These are phyloP conservation scores for Cyanoliseus patagonus DNA, from an alignment of 2,113 vertebrate genomes.

Conservation along the genomic window DNA sequence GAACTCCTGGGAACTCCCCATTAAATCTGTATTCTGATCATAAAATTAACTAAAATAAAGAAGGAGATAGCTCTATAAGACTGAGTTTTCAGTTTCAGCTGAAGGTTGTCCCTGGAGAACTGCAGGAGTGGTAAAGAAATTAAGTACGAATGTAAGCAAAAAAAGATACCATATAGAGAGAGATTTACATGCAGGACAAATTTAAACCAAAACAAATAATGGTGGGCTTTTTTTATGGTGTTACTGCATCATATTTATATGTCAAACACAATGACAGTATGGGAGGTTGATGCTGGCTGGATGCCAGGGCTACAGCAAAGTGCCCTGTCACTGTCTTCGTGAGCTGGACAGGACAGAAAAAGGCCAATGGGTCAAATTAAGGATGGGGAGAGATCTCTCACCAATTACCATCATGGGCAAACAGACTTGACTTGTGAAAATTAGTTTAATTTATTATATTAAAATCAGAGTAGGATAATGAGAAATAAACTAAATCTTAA, in stretches of 20 bases:
- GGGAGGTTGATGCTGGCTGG: rapidly evolving
- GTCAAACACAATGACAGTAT: background rate
- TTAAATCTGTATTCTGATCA: background rate
- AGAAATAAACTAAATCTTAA: background rate
- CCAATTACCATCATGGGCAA: background rate
- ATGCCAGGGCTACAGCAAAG: background rate
- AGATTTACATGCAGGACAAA: background rate
- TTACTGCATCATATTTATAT: background rate
- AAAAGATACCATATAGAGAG: background rate
- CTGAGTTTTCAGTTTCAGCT: background rate
- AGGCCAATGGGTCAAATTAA: background rate
- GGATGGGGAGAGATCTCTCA: background rate
- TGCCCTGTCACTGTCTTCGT: background rate
- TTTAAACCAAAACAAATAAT: background rate
- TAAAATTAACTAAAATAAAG: background rate
- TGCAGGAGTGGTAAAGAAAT: background rate
- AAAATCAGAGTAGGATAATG: background rate
- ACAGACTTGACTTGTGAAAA: background rate
- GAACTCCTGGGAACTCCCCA: background rate
- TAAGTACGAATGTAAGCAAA: background rate
- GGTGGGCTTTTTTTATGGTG: background rate
- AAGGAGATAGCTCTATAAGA: background rate
- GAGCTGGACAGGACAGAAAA: background rate
- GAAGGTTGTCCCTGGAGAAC: background rate
- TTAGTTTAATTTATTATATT: background rate